Evolutionary conservation across 2,888 invertebrate genomes (phyloP).

Genomic region (Drosophila subquinaria): DNA sequence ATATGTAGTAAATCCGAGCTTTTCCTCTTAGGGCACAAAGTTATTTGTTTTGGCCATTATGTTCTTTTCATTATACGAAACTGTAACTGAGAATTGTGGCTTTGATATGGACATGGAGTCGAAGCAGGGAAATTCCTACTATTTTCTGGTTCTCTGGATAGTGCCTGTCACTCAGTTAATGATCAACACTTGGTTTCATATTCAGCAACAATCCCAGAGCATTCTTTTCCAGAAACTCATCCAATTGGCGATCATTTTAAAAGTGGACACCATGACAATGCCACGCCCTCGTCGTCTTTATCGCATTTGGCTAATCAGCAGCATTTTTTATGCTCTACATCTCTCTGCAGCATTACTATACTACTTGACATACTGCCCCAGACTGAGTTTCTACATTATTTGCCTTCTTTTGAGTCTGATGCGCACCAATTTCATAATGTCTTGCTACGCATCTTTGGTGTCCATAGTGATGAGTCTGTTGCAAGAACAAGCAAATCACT

Average conservation of each 20-base stretch:
- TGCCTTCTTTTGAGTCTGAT: conserved; percentile 6
- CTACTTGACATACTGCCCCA: conserved; percentile 11
- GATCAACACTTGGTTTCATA: conserved; percentile 8
- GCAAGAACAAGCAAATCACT: conserved; percentile 12
- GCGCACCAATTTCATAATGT: conserved; percentile 23
- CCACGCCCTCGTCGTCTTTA: conserved; percentile 3
- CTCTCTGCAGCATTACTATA: not conserved
- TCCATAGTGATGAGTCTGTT: conserved; percentile 11
- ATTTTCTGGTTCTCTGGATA: conserved; percentile 1
- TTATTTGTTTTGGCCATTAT: not conserved
- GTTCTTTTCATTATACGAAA: not conserved
- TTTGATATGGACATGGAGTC: conserved; percentile 18
- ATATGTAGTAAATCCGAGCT: conserved; percentile 9
- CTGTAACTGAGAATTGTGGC: not conserved
- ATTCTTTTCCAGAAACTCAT: conserved; percentile 17
- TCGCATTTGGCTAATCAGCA: conserved; percentile 16
- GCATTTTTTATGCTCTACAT: not conserved
- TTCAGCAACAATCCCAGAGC: conserved; percentile 11
- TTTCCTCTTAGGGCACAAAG: not conserved
- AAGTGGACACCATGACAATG: conserved; percentile 1
- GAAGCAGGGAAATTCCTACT: conserved; percentile 9
- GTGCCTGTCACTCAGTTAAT: conserved; percentile 18
- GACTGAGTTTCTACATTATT: not conserved
- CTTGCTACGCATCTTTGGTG: conserved; percentile 27
- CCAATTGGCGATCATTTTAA: not conserved